Evolutionary conservation across 2,888 invertebrate species (phyloP), one percentile per base, ranked within the genome.

Genomic region (Chaitophorus viminalis): DNA sequence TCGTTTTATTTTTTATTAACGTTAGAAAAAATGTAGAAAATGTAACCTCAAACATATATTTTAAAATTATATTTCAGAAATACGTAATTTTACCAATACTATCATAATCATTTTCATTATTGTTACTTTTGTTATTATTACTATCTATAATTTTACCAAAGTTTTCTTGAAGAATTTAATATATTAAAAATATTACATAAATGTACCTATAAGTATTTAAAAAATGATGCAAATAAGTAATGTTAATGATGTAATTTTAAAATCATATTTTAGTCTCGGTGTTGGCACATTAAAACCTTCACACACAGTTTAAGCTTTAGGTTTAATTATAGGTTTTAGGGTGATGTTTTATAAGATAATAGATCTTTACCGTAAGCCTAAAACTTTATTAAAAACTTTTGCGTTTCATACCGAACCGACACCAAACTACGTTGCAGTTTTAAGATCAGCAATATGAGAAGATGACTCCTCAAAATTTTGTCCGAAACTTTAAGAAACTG

Each of bases 371-470:
- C 52, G 39, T 65, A 29, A 68, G 29, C 29, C 29, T 17, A 29
- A 70, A 83, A 83, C 54, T n/a, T 83, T 36, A 74, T 83, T 83
- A 82, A 82, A 79, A 72, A 75, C 60, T 60, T 83, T 52, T 29
- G 4, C 60, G 9, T 29, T 46, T 31, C 25, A 11, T n/a, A 6
- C 33, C 17, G 17, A 70, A 70, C 70, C 70, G 31, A 29, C 25
- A 8, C 4, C 3, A 36, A 68, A 21, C 46, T 46, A 46, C 36
- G 54, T 29, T 70, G 29, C 14, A 29, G 31, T 82, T 74, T 33
- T 74, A 9, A n/a, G 54, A 70, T 54, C 54, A 74, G 54, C 25
- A 72, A 72, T 54, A 82, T 36, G 29, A 79, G 39, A 18, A 29
- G 29, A 65, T 46, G 65, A 25, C 72, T 39, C 25, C 31, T 76